phyloP scores from a whole-genome alignment of 2,888 invertebrate genomes.

The Magallana nippona region DNA sequence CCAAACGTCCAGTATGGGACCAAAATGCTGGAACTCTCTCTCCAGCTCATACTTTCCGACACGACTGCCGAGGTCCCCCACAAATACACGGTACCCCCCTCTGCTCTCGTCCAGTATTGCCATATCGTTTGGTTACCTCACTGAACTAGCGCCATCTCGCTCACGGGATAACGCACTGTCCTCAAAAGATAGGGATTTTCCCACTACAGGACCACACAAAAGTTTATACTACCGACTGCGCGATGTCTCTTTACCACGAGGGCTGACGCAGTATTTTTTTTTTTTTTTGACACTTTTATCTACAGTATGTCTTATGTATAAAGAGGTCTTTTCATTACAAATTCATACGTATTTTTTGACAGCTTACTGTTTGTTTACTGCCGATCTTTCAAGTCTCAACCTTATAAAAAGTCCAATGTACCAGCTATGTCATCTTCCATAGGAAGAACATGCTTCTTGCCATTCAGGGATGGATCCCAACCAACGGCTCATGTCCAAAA shows the following conservation, averaged over 20 bases:
- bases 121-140: background rate
- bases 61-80: constrained; percentile 75
- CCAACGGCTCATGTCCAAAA: too few species aligned
- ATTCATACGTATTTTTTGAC: too few species aligned
- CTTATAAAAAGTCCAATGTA: too few species aligned
- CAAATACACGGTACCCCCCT: constrained; percentile 77
- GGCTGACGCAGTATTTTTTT: too few species aligned
- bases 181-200: background rate
- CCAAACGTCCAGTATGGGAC: constrained; percentile 76
- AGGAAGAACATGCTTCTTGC: too few species aligned
- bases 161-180: background rate
- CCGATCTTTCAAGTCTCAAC: too few species aligned
- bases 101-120: constrained; percentile 61
- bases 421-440: too few species aligned
- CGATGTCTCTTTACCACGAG: background rate
- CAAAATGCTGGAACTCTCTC: constrained; percentile 73
- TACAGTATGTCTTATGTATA: too few species aligned
- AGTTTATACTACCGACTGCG: background rate
- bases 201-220: constrained; percentile 1
- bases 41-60: constrained; percentile 75
- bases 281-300: too few species aligned
- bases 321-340: too few species aligned
- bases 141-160: constrained; percentile 9
- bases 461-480: too few species aligned
- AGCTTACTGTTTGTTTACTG: too few species aligned